Conservation (phyloP, 2,113 vertebrate species). For the Leucoraja erinaceus region DNA sequence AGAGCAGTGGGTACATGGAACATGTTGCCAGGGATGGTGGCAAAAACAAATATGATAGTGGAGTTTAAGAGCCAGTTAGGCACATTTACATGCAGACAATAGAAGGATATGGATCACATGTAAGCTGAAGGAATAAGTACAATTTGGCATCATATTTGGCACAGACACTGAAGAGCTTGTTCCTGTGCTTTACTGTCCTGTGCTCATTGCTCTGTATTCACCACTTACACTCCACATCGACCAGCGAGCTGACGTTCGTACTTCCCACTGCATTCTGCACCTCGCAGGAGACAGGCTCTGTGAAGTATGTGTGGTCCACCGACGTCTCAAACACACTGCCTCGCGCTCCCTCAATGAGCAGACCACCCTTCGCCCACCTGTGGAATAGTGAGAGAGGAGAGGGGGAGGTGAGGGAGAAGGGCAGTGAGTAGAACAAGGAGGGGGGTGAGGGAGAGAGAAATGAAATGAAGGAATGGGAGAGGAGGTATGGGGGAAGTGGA, state of each 20-base stretch:
- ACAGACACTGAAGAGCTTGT: too few species aligned
- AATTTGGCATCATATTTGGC: too few species aligned
- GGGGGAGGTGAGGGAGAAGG: neutral
- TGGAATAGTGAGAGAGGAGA: too few species aligned
- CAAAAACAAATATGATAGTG: too few species aligned
- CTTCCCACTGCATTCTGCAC: conserved; percentile 89
- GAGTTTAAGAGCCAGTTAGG: too few species aligned
- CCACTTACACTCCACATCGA: conserved; percentile 87
- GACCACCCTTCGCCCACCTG: conserved; percentile 92
- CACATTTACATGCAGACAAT: too few species aligned
- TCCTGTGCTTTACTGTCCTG: too few species aligned
- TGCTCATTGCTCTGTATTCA: too few species aligned
- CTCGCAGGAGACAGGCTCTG: conserved; percentile 89
- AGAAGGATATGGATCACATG: too few species aligned
- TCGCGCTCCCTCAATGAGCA: conserved; percentile 78
- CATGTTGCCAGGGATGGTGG: too few species aligned
- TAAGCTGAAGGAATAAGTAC: too few species aligned
- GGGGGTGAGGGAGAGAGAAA: neutral
- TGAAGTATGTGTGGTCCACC: conserved; percentile 91
- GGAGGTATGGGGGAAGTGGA: neutral
- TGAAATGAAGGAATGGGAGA: neutral
- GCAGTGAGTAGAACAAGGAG: neutral
- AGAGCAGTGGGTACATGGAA: too few species aligned
- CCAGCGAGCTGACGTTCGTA: conserved; percentile 94
- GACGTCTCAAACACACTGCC: conserved; percentile 81